Percentiles rank a stretch among this genome's conserved stretches.
phyloP scores from a whole-genome alignment of 2,888 invertebrate genomes.

The Epinotia ramella region DNA sequence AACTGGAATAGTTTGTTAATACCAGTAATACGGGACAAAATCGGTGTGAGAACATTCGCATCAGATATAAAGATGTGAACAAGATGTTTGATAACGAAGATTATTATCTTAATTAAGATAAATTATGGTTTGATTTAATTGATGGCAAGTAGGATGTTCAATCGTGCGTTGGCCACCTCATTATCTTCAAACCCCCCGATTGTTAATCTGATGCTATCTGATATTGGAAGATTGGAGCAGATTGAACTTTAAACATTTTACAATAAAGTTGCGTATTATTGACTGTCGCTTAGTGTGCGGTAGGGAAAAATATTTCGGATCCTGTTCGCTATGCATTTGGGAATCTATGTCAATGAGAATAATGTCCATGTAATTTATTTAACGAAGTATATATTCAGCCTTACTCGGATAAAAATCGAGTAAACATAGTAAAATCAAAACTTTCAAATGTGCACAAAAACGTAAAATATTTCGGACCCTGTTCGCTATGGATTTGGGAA shows the following conservation, averaged over 20 bases:
- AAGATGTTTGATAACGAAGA: slow-evolving; percentile 43
- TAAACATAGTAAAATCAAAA: not conserved
- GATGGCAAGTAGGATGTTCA: slow-evolving; percentile 40
- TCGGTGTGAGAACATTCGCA: slow-evolving; percentile 41
- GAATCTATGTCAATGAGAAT: not conserved
- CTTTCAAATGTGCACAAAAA: not conserved
- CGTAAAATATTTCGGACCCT: not conserved
- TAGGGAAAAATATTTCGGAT: not conserved
- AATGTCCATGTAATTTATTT: not conserved
- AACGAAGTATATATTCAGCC: not conserved
- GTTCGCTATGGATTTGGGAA: not conserved
- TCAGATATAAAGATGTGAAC: slow-evolving; percentile 42
- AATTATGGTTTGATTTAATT: slow-evolving; percentile 45
- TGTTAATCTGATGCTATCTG: slow-evolving; percentile 29
- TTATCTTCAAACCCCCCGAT: slow-evolving; percentile 38
- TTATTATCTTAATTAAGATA: slow-evolving; percentile 45
- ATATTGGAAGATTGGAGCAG: slow-evolving; percentile 6
- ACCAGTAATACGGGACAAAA: slow-evolving; percentile 12
- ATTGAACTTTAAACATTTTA: not conserved
- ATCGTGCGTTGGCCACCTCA: slow-evolving; percentile 44
- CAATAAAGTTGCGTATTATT: slow-evolving; percentile 8
- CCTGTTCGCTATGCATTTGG: slow-evolving; percentile 1
- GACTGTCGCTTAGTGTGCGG: not conserved
- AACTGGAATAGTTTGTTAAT: not conserved
- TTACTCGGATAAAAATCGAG: not conserved